Evolutionary conservation across 2,888 invertebrate species (phyloP).

Genomic region (Eilema depressum): DNA sequence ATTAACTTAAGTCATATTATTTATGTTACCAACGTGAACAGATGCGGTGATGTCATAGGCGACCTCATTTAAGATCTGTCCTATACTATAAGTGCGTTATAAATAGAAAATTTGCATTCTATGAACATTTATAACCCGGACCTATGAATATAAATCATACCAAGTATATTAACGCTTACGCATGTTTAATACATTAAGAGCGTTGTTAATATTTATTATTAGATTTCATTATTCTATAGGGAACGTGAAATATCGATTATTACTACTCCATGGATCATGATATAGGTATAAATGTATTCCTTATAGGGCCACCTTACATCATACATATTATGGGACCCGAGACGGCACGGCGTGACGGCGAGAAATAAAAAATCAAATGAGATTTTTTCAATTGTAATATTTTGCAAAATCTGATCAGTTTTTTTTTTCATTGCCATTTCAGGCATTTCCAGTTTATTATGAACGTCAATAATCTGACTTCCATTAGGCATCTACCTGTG

Average conservation of each 20-base stretch:
- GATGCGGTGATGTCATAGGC: slow-evolving; percentile 36
- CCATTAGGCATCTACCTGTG: no score
- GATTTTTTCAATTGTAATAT: no score
- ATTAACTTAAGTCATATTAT: slow-evolving; percentile 6
- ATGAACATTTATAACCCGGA: slow-evolving; percentile 18
- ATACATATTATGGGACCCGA: no score
- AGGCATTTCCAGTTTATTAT: no score
- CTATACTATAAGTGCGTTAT: slow-evolving; percentile 26
- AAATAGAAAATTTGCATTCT: slow-evolving; percentile 41
- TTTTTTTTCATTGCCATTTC: no score
- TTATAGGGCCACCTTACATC: no score
- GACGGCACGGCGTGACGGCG: no score
- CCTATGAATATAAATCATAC: slow-evolving; percentile 9
- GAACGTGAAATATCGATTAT: not conserved
- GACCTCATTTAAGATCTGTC: slow-evolving; percentile 28
- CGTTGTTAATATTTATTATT: not conserved
- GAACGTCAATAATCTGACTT: no score
- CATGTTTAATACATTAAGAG: slow-evolving; percentile 10
- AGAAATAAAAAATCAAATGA: no score
- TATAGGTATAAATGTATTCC: no score
- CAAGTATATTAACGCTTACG: not conserved
- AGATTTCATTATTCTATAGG: not conserved
- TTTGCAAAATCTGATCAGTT: no score
- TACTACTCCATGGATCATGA: no score
- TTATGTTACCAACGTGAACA: slow-evolving; percentile 27